Conservation (phyloP, 2,888 invertebrate species). For the Dryococelus australis region DNA sequence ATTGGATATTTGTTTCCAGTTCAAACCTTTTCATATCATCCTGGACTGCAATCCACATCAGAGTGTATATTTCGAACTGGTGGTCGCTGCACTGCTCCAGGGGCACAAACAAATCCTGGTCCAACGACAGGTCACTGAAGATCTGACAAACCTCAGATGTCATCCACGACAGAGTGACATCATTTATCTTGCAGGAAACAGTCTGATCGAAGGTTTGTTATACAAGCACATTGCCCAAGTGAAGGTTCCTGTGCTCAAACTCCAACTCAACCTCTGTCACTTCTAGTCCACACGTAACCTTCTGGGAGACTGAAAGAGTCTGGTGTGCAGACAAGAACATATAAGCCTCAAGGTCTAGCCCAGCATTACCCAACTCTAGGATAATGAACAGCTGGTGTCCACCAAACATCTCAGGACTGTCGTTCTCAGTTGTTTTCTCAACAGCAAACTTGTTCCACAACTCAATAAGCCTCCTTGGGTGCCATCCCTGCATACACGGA, state of each 20-base stretch:
- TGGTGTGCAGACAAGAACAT: slow-evolving; percentile 76
- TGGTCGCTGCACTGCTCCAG: slow-evolving; percentile 75
- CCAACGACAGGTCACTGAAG: slow-evolving; percentile 77
- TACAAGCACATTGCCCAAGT: slow-evolving; percentile 93
- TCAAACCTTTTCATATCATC: slow-evolving; percentile 85
- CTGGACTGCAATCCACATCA: slow-evolving; percentile 69
- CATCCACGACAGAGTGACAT: slow-evolving; percentile 87
- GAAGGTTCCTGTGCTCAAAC: slow-evolving; percentile 96
- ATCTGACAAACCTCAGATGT: slow-evolving; percentile 68
- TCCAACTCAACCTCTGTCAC: slow-evolving; percentile 83
- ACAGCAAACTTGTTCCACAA: too few relatives aligned
- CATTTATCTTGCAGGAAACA: slow-evolving; percentile 75
- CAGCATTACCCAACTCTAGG: slow-evolving; percentile 86
- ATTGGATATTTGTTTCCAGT: slow-evolving; percentile 87
- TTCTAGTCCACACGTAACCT: slow-evolving; percentile 87
- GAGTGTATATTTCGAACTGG: slow-evolving; percentile 93
- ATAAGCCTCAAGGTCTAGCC: slow-evolving; percentile 84
- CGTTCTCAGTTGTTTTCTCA: slow-evolving; percentile 88
- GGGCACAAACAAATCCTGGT: slow-evolving; percentile 80
- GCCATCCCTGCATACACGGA: too few relatives aligned
- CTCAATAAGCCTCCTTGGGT: too few relatives aligned
- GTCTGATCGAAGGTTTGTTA: slow-evolving; percentile 67
- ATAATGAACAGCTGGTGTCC: slow-evolving; percentile 81
- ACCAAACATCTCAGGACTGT: slow-evolving; percentile 77
- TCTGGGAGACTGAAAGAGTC: slow-evolving; percentile 75